Conservation (phyloP, 2,888 invertebrate genomes). For the Euplexia lucipara region DNA sequence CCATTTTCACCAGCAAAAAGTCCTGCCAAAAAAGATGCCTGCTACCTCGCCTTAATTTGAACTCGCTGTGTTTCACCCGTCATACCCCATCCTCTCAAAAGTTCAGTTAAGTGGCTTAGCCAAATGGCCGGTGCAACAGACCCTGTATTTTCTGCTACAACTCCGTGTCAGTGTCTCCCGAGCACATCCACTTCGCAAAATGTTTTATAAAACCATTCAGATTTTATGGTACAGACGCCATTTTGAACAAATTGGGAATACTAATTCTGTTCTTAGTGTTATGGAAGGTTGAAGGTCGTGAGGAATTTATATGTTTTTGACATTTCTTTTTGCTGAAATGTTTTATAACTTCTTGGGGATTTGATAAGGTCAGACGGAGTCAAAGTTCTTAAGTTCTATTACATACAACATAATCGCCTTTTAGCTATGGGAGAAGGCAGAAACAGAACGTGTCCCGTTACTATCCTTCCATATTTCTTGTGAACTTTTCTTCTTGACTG, state of each 20-base stretch:
- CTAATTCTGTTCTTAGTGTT: slow-evolving; percentile 46
- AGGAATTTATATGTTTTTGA: slow-evolving; percentile 11
- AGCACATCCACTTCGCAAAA: slow-evolving; percentile 48
- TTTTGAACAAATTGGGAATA: slow-evolving; percentile 55
- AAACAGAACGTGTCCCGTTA: no score
- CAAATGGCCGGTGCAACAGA: slow-evolving; percentile 75
- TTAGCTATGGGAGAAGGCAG: no score
- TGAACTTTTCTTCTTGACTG: no score
- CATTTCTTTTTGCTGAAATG: slow-evolving; percentile 29
- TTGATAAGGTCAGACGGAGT: slow-evolving; percentile 4
- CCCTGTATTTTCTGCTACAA: slow-evolving; percentile 53
- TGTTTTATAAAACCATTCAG: slow-evolving; percentile 58
- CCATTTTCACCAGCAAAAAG: no score
- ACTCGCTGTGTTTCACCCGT: slow-evolving; percentile 41
- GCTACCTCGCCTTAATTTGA: no score
- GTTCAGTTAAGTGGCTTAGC: slow-evolving; percentile 77
- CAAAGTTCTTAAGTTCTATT: slow-evolving; percentile 1
- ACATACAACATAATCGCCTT: no score
- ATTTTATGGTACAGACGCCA: slow-evolving; percentile 47
- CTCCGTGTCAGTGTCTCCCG: slow-evolving; percentile 47
- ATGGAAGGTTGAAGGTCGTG: slow-evolving; percentile 48
- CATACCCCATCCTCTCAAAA: slow-evolving; percentile 58
- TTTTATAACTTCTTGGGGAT: not conserved
- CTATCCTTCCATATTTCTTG: no score
- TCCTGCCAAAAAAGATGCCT: no score